Percentiles rank a stretch among this genome's conserved stretches.
phyloP scores from a whole-genome alignment of 1,140 invertebrate genomes.

The Pararge aegeria region DNA sequence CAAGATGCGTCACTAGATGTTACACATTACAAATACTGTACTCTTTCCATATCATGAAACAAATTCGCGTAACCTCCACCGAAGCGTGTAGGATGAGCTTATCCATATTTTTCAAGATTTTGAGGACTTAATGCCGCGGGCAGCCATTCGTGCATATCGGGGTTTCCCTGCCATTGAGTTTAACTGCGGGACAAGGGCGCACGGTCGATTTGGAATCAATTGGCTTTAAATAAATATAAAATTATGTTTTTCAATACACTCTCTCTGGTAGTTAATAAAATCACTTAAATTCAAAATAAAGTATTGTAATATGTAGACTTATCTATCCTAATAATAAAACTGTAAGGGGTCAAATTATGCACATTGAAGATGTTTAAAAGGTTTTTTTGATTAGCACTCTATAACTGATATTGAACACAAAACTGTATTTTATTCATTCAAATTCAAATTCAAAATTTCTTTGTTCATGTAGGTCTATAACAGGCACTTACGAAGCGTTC shows the following conservation, averaged over 20 bases:
- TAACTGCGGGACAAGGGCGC: slow-evolving; percentile 7
- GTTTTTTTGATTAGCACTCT: no score
- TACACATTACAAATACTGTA: not conserved
- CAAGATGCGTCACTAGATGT: no score
- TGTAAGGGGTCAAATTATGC: no score
- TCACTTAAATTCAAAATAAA: no score
- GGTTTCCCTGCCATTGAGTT: slow-evolving; percentile 22
- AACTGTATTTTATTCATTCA: no score
- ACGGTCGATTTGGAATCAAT: slow-evolving; percentile 23
- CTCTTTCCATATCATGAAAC: not conserved
- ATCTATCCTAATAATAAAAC: no score
- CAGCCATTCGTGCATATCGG: slow-evolving; percentile 19
- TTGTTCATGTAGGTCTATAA: no score
- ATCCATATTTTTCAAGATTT: slow-evolving; percentile 23
- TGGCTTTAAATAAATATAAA: slow-evolving; percentile 20
- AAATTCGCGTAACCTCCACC: slow-evolving; percentile 3
- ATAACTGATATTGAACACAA: no score
- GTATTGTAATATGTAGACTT: no score
- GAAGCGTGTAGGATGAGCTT: slow-evolving; percentile 4
- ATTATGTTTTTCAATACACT: slow-evolving; percentile 19
- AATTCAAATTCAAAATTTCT: no score
- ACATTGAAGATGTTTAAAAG: no score
- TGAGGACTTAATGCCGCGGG: slow-evolving; percentile 15
- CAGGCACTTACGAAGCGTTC: no score
- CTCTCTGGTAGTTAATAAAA: not conserved